Evolutionary conservation across 92 coral and sea anemone genomes (phyloP), one percentile per base, ranked within the genome.

Genomic region (Paragorgia papillata): DNA sequence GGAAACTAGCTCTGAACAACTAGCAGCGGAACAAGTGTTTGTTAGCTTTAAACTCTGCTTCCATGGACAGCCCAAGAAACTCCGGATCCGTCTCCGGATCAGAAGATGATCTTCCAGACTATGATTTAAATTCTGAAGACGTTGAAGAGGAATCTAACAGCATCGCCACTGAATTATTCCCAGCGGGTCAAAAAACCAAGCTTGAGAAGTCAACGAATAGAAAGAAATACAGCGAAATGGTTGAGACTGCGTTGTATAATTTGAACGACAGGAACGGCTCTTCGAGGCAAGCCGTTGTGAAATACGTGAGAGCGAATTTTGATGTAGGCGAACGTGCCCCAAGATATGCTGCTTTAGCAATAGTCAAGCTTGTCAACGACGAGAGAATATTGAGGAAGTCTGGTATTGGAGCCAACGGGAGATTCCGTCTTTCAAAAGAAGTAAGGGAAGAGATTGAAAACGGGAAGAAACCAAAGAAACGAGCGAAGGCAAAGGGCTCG

Each of bases 251-350:
- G 14, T 34, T 91, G 18, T 81, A 68, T 25, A 76, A 34, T 61
- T 56, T 91, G 2, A 84, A 91, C 82, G 98, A 86, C 22, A 85
- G 96, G 62, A 77, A 78, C 9, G 98, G 98, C n/a, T 86, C 97
- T 0, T 91, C 97, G 0, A 82, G 95, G 59, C 96, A 90, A 69
- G 96, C 92, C 27, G 83, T 94, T 6, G 9, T 83, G 1, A 94
- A 89, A 71, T 94, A 82, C 74, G 64, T 94, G 25, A 82, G 84
- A 59, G 88, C 84, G 17, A 89, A 91, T 14, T 87, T 62, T 57
- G 81, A 81, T 2, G 98, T 94, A 5, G 80, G 91, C 2, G 92
- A 88, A 21, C 65, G 62, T 10, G 90, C 92, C 7, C 87, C 82
- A 9, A 80, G 64, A 41, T 86, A 68, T 43, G 74, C 87, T 37